phyloP scores from a whole-genome alignment of 2,797 vertebrate species.

The Clarias pachynema region DNA sequence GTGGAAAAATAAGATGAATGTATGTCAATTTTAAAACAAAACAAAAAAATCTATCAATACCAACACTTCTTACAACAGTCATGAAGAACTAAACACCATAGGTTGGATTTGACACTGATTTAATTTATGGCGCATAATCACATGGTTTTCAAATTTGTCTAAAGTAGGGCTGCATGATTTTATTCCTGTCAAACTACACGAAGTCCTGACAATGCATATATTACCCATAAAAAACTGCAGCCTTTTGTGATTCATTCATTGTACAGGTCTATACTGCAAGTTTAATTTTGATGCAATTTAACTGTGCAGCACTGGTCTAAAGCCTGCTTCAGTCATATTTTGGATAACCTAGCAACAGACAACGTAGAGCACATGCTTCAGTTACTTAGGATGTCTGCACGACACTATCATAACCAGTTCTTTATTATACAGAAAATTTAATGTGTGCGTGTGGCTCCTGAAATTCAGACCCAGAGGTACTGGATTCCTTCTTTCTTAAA shows the following conservation, averaged over 20 bases:
- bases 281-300: too few relatives aligned
- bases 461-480: too few relatives aligned
- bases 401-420: not conserved
- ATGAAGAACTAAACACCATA: not conserved
- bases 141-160: not conserved
- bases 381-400: not conserved
- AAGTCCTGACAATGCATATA: too few relatives aligned
- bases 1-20: constrained; percentile 10
- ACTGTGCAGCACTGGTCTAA: not conserved
- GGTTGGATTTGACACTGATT: not conserved
- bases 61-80: not conserved
- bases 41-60: not conserved
- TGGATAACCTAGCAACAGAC: too few relatives aligned
- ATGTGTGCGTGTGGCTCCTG: too few relatives aligned
- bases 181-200: too few relatives aligned
- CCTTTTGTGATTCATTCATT: too few relatives aligned
- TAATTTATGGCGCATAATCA: not conserved
- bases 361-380: not conserved
- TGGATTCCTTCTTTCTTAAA: too few relatives aligned
- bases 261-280: too few relatives aligned
- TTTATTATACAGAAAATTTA: not conserved
- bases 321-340: not conserved
- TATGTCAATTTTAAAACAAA: not conserved
- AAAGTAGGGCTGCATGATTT: too few relatives aligned
- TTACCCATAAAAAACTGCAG: too few relatives aligned